Evolutionary conservation across 1,140 invertebrate genomes (phyloP).

Genomic region (Grapholita molesta): DNA sequence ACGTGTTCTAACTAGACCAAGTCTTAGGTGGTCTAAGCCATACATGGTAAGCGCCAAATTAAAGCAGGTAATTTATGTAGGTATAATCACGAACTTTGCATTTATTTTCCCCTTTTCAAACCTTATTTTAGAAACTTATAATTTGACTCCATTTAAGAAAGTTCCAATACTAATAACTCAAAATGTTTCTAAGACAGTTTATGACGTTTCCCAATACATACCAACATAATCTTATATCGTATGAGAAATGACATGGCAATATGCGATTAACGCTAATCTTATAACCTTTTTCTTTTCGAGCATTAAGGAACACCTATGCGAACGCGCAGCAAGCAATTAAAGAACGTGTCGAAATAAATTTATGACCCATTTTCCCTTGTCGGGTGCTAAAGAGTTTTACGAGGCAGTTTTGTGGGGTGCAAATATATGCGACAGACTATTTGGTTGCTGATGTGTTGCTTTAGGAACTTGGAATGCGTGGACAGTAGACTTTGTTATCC

Average conservation of each 20-base stretch:
- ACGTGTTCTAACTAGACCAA: background rate
- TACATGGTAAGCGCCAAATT: background rate
- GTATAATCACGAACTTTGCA: background rate
- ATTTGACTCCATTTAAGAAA: background rate
- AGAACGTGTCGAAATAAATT: conserved; percentile 44
- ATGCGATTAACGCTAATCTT: background rate
- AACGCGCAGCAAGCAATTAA: conserved; percentile 38
- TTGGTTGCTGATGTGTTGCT: conserved; percentile 18
- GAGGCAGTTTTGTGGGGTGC: conserved; percentile 13
- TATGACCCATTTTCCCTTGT: conserved; percentile 31
- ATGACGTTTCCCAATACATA: background rate
- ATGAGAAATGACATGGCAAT: background rate
- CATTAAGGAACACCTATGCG: conserved; percentile 19
- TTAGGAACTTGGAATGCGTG: conserved; percentile 20
- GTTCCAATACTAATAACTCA: background rate
- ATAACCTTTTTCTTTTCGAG: background rate
- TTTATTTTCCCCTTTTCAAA: background rate
- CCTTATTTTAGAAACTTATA: background rate
- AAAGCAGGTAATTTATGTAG: background rate
- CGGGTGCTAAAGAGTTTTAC: conserved; percentile 24
- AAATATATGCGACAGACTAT: conserved; percentile 26
- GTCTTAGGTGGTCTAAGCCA: too few relatives aligned
- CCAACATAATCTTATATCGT: background rate
- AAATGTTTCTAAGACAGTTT: conserved; percentile 7
- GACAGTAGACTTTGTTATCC: conserved; percentile 21